A percentile compares a stretch with the other conserved stretches of the same genome.
Evolutionary conservation across 2,797 vertebrate genomes (phyloP).

Genomic region (Heliangelus exortis): DNA sequence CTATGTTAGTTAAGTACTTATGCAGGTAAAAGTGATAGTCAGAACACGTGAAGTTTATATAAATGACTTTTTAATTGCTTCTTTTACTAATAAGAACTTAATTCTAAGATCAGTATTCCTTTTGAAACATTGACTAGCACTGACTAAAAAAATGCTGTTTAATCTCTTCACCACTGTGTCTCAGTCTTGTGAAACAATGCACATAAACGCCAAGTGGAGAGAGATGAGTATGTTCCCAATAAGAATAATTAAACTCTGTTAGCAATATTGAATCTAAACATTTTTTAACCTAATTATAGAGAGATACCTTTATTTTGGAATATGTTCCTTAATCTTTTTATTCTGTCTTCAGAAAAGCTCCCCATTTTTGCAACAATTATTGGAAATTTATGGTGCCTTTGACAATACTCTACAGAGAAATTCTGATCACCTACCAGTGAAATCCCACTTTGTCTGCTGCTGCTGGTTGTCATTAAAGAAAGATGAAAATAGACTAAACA

Average conservation of each 20-base stretch:
- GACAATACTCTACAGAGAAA: not conserved
- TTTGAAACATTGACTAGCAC: not conserved
- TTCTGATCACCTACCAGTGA: not conserved
- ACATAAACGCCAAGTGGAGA: not conserved
- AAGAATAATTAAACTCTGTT: not conserved
- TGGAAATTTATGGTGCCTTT: not conserved
- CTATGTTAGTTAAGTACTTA: not conserved
- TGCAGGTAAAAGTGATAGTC: not conserved
- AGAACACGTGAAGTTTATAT: not conserved
- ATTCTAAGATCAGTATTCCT: not conserved
- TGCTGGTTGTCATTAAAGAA: not conserved
- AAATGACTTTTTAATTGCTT: not conserved
- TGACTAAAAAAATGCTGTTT: not conserved
- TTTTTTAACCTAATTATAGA: not conserved
- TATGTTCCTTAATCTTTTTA: not conserved
- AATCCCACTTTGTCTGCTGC: not conserved
- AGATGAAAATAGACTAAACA: not conserved
- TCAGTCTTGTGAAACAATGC: not conserved
- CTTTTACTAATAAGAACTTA: not conserved
- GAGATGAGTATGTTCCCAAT: not conserved
- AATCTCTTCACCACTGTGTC: not conserved
- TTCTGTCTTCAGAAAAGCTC: not conserved
- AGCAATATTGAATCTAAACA: not conserved
- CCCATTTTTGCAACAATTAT: not conserved
- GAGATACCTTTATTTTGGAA: not conserved